Conservation (phyloP, 30 jellyfish, hydroid and myxozoan species). For the Phacellophora camtschatica region DNA sequence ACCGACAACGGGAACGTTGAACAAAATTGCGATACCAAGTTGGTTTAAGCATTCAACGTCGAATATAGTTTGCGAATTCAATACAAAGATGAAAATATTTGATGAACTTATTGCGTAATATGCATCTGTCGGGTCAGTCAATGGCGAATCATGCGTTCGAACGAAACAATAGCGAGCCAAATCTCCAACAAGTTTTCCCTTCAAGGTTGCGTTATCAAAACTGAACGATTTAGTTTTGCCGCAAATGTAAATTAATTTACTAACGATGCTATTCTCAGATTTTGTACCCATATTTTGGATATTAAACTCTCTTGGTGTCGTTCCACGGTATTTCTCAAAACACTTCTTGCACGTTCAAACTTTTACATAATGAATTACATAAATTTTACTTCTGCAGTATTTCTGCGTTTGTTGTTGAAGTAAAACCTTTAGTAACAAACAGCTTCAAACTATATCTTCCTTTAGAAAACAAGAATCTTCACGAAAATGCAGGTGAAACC, state of each 20-base stretch:
- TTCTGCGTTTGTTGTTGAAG: too few species aligned
- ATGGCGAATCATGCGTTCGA: slow-evolving; percentile 49
- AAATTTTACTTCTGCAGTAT: too few species aligned
- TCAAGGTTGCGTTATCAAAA: slow-evolving; percentile 9
- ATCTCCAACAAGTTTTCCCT: slow-evolving; percentile 53
- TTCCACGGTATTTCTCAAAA: too few species aligned
- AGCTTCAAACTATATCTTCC: too few species aligned
- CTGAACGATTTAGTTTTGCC: slow-evolving; percentile 11
- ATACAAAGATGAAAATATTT: slow-evolving; percentile 70
- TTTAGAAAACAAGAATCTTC: too few species aligned
- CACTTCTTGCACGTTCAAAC: too few species aligned
- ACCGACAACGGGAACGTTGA: slow-evolving; percentile 76
- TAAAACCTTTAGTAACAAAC: too few species aligned
- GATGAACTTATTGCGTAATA: slow-evolving; percentile 70
- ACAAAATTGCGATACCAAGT: slow-evolving; percentile 89
- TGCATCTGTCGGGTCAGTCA: slow-evolving; percentile 57
- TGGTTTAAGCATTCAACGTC: slow-evolving; percentile 73
- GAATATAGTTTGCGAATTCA: slow-evolving; percentile 29
- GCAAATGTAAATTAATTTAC: slow-evolving; percentile 33
- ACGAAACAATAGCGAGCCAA: slow-evolving; percentile 69
- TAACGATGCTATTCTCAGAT: background rate
- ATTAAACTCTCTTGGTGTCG: too few species aligned
- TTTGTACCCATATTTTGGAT: slow-evolving; percentile 21
- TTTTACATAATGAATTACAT: too few species aligned
- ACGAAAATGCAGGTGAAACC: too few species aligned